These are phyloP conservation scores for Vanessa atalanta DNA, from an alignment of 1,140 invertebrate species.

Conservation along the genomic window DNA sequence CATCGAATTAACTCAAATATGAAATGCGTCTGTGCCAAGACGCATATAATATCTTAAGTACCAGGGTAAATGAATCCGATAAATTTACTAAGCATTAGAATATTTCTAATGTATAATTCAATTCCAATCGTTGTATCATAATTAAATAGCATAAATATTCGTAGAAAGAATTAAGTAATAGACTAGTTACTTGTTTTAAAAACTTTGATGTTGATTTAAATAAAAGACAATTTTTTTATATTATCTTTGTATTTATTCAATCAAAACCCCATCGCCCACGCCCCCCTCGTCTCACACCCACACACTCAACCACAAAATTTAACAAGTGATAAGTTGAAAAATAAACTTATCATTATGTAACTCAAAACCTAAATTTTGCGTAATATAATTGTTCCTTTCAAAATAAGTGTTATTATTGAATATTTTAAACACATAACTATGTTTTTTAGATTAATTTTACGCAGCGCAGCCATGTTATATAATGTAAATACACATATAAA, in stretches of 20 bases:
- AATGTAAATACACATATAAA: too few relatives aligned
- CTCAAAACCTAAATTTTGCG: too few relatives aligned
- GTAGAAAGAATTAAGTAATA: slow-evolving; percentile 39
- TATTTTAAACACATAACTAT: too few relatives aligned
- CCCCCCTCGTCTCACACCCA: too few relatives aligned
- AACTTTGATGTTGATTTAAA: slow-evolving; percentile 59
- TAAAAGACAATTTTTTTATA: slow-evolving; percentile 53
- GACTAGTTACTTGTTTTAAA: slow-evolving; percentile 50
- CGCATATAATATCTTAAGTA: slow-evolving; percentile 60
- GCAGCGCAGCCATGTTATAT: too few relatives aligned
- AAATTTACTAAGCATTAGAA: slow-evolving; percentile 36
- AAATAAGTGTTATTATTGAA: too few relatives aligned
- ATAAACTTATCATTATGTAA: too few relatives aligned
- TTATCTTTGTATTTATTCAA: slow-evolving; percentile 29
- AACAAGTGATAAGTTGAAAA: too few relatives aligned
- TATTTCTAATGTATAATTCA: slow-evolving; percentile 43
- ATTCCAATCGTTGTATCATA: slow-evolving; percentile 51
- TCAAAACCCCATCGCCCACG: background rate
- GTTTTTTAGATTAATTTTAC: too few relatives aligned
- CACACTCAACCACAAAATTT: too few relatives aligned
- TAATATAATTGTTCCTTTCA: too few relatives aligned
- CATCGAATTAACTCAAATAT: slow-evolving; percentile 39
- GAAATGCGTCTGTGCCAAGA: slow-evolving; percentile 54
- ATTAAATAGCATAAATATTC: slow-evolving; percentile 34
- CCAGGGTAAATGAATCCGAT: slow-evolving; percentile 55